A percentile compares a stretch with the other conserved stretches of the same genome.
phyloP scores from a whole-genome alignment of 2,888 invertebrate genomes.

The Phengaris alcon region DNA sequence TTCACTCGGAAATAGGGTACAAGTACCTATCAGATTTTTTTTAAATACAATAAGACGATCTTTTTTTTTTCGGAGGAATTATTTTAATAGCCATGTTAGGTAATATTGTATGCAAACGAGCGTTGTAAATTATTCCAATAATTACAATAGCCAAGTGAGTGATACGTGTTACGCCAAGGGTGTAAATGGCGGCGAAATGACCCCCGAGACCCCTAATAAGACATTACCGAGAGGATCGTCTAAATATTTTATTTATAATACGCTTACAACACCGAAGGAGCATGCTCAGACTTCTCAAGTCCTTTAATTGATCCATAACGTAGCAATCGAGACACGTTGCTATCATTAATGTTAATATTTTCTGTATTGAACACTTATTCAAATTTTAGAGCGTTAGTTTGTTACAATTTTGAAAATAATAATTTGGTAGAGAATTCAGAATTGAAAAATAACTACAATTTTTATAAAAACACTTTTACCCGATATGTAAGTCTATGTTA shows the following conservation, averaged over 20 bases:
- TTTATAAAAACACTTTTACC: not conserved
- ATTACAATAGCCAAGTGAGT: not conserved
- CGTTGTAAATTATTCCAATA: not conserved
- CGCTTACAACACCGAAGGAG: not conserved
- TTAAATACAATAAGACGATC: too few species aligned
- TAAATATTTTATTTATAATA: slow-evolving; percentile 11
- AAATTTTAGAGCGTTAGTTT: too few species aligned
- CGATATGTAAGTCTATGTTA: not conserved
- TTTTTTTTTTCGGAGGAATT: too few species aligned
- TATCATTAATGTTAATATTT: not conserved
- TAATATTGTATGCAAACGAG: not conserved
- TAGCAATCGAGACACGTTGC: not conserved
- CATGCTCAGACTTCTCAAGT: not conserved
- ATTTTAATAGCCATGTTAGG: too few species aligned
- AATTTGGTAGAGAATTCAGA: too few species aligned
- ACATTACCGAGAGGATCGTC: not conserved
- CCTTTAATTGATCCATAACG: slow-evolving; percentile 15
- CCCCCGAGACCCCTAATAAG: too few species aligned
- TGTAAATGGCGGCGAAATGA: too few species aligned
- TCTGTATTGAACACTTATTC: not conserved
- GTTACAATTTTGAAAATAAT: too few species aligned
- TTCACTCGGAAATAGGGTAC: too few species aligned
- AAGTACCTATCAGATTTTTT: too few species aligned
- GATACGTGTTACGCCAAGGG: too few species aligned
- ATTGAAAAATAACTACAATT: too few species aligned